phyloP scores from a whole-genome alignment of 2,888 invertebrate species.

The Diaphora mendica region DNA sequence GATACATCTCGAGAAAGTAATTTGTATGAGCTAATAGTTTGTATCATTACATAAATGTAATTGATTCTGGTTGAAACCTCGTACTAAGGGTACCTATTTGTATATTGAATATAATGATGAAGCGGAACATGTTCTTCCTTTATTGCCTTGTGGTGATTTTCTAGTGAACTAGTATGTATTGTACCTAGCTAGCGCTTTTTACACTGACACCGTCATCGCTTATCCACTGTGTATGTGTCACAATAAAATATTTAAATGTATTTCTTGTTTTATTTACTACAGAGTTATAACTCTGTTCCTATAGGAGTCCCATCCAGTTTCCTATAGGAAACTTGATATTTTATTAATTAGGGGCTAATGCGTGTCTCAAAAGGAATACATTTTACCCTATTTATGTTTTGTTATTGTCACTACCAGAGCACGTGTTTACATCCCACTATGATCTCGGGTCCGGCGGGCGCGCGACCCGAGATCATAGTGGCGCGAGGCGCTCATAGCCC shows the following conservation, averaged over 20 bases:
- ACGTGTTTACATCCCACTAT: too few species aligned
- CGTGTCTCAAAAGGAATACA: too few species aligned
- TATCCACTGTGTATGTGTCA: slow-evolving; percentile 55
- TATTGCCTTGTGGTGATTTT: slow-evolving; percentile 63
- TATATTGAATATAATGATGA: slow-evolving; percentile 20
- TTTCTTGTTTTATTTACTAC: slow-evolving; percentile 37
- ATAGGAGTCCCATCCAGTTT: too few species aligned
- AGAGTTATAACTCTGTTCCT: too few species aligned
- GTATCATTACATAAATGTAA: neutral
- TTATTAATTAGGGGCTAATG: too few species aligned
- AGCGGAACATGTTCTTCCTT: slow-evolving; percentile 64
- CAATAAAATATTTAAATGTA: slow-evolving; percentile 47
- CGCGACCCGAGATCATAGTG: too few species aligned
- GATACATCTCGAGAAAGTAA: neutral
- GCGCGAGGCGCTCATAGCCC: too few species aligned
- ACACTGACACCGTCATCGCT: slow-evolving; percentile 59
- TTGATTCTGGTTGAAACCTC: neutral
- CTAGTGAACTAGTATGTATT: slow-evolving; percentile 40
- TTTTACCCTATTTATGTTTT: too few species aligned
- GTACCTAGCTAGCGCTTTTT: slow-evolving; percentile 51
- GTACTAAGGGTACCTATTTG: neutral
- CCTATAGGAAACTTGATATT: neutral
- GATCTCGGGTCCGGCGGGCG: too few species aligned
- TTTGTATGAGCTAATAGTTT: neutral
- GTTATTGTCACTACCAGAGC: too few species aligned